Conservation (phyloP, 2,888 invertebrate genomes). For the Drosophila nr. perissopoda region DNA sequence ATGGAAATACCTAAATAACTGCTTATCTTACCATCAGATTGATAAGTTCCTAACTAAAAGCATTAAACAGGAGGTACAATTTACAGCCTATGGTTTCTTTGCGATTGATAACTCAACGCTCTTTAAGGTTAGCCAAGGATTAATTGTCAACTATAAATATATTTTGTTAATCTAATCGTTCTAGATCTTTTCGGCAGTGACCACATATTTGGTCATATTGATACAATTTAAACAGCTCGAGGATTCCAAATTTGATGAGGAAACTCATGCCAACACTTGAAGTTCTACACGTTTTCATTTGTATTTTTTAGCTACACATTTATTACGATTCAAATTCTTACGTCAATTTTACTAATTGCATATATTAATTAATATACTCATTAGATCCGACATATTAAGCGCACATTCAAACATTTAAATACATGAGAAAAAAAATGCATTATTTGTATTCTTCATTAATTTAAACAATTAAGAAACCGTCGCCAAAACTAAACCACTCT, state of each 20-base stretch:
- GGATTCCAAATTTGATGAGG: constrained; percentile 79
- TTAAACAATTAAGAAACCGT: constrained; percentile 61
- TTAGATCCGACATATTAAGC: constrained; percentile 22
- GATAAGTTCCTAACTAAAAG: constrained; percentile 84
- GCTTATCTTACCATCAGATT: constrained; percentile 59
- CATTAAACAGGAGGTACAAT: constrained; percentile 83
- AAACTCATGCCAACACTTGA: constrained; percentile 19
- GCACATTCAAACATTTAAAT: constrained; percentile 30
- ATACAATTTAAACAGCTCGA: constrained; percentile 85
- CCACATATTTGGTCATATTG: constrained; percentile 84
- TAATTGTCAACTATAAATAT: neutral
- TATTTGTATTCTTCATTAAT: constrained; percentile 10
- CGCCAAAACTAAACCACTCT: constrained; percentile 32
- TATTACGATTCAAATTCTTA: constrained; percentile 64
- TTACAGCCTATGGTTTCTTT: constrained; percentile 85
- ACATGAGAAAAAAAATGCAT: constrained; percentile 33
- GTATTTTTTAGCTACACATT: constrained; percentile 51
- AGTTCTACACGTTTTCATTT: constrained; percentile 24
- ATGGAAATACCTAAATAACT: neutral
- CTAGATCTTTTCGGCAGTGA: constrained; percentile 84
- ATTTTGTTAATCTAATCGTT: neutral
- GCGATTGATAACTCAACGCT: constrained; percentile 84
- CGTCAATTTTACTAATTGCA: constrained; percentile 66
- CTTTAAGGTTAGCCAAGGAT: constrained; percentile 77
- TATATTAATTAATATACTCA: constrained; percentile 45